These are phyloP conservation scores for Epinotia ramella DNA, from an alignment of 2,888 invertebrate species.

Conservation along the genomic window DNA sequence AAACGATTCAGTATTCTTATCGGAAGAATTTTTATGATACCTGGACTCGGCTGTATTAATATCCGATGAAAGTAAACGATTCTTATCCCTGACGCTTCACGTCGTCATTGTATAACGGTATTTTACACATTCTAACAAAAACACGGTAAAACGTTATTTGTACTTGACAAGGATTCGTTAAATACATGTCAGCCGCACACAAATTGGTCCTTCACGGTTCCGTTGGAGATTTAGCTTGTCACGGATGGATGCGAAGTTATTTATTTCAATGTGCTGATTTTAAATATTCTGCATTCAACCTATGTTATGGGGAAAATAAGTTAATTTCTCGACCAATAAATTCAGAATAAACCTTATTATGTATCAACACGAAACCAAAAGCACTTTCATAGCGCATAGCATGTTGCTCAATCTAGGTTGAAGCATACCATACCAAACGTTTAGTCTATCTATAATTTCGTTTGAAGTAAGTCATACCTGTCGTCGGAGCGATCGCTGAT, in stretches of 20 bases:
- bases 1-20: conserved; percentile 37
- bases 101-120: conserved; percentile 30
- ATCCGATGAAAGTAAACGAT: conserved; percentile 5
- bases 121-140: conserved; percentile 22
- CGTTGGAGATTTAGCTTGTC: conserved; percentile 24
- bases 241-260: conserved; percentile 27
- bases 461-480: conserved; percentile 36
- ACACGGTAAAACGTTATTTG: conserved; percentile 29
- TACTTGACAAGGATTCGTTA: conserved; percentile 40
- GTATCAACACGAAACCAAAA: conserved; percentile 8
- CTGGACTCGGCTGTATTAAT: conserved; percentile 21
- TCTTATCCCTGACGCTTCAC: background rate
- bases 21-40: conserved; percentile 36
- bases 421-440: conserved; percentile 35
- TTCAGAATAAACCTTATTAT: conserved; percentile 17
- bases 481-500: conserved; percentile 12
- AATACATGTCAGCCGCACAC: conserved; percentile 32
- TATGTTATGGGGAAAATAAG: background rate
- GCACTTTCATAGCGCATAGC: conserved; percentile 21
- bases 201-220: conserved; percentile 39
- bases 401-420: conserved; percentile 39
- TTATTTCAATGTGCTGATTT: background rate
- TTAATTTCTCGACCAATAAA: background rate
- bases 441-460: conserved; percentile 39
- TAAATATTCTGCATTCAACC: background rate